Evolutionary conservation across 2,113 vertebrate species (phyloP), one percentile per base, ranked within the genome.

Genomic region (Xiphophorus couchianus): DNA sequence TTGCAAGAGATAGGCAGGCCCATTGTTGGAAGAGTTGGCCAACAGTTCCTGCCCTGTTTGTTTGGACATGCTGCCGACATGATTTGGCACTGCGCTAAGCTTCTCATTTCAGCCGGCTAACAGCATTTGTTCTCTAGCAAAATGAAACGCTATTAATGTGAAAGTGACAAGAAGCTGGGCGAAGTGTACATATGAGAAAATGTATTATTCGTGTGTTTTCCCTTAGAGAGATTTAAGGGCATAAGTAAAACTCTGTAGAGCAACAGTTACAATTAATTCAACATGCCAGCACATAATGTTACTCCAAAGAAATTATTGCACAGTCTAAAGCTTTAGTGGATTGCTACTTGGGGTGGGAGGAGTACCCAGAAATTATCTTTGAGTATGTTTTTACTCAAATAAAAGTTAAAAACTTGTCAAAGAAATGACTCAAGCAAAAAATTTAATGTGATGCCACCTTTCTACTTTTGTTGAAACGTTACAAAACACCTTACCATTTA

Each of bases 51-150:
- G 75, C 70, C 78, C 80, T 8, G 60, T 85, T 90, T 86, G 87
- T 82, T 85, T 89, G 88, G 89, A 86, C 78, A 75, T 77, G 84
- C 78, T 6, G 74, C 69, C 11, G 86, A 88, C 83, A 82, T 65
- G 82, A 86, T 88, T 90, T 89, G 86, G 81, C 82, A 76, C 71
- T 27, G 73, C n/a, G 1, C 64, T 73, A 58, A 4, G 51, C 80
- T 71, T 72, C 76, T 80, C 88, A 76, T 91, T 83, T 93, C 93
- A 90, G 90, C 58, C n/a, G 10, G 81, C 83, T n/a, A 63, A 74
- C 86, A 66, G 63, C 74, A 68, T 81, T 80, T 79, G 73, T 80
- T 58, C 65, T 2, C 5, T 73, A 84, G 86, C 70, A 58, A 69
- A 44, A 66, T 35, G 76, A 83, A 73, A 83, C 79, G 66, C 42